Conservation (phyloP, 2,113 vertebrate genomes). For the Tragelaphus strepsiceros region DNA sequence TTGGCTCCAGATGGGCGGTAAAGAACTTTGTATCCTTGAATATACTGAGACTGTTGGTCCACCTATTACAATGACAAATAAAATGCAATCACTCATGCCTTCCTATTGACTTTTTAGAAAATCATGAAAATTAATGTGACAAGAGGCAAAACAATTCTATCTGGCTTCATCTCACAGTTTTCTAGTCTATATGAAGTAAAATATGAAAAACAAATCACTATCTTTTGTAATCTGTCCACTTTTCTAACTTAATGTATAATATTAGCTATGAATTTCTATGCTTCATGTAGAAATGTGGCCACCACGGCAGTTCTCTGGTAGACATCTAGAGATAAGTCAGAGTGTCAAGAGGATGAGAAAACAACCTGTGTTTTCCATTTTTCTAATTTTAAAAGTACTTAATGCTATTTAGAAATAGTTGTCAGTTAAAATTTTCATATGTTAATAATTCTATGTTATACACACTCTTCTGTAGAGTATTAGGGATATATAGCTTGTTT, state of each 20-base stretch:
- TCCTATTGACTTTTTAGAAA: neutral
- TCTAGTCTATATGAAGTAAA: neutral
- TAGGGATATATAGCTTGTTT: neutral
- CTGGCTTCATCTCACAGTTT: neutral
- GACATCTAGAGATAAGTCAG: neutral
- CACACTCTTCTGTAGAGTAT: neutral
- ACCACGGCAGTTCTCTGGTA: neutral
- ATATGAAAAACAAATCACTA: neutral
- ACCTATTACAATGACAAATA: conserved; percentile 81
- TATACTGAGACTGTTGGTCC: conserved; percentile 97
- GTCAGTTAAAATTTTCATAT: neutral
- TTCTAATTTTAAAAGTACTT: neutral
- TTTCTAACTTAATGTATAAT: neutral
- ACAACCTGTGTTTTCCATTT: neutral
- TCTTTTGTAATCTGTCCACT: neutral
- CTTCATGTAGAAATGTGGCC: neutral
- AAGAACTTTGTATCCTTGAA: conserved; percentile 97
- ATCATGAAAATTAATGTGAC: neutral
- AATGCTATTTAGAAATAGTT: neutral
- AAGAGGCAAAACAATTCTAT: neutral
- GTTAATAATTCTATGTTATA: neutral
- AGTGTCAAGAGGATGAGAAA: neutral
- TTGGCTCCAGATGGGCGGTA: conserved; percentile 87
- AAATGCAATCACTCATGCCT: neutral
- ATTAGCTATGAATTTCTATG: neutral